phyloP scores from a whole-genome alignment of 2,797 vertebrate species.

The Paedocypris micromegethes region DNA sequence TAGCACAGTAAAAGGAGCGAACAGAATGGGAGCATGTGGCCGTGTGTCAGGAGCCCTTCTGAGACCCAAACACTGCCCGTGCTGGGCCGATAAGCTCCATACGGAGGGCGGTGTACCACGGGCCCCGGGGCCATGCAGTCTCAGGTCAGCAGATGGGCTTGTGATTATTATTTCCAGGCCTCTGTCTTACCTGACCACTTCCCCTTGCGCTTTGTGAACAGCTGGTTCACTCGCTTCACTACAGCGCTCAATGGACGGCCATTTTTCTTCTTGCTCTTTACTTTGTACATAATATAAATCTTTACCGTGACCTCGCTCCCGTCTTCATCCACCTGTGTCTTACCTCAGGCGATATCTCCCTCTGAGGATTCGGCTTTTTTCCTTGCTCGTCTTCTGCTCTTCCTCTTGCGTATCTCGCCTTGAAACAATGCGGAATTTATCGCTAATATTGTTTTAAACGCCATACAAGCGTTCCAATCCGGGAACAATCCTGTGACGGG shows the following conservation, averaged over 20 bases:
- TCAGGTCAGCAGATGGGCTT: constrained; percentile 96
- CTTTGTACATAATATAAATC: constrained; percentile 93
- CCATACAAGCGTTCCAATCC: not conserved
- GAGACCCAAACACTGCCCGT: constrained; percentile 64
- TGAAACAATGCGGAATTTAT: constrained; percentile 21
- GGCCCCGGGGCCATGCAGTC: constrained; percentile 84
- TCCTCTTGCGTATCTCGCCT: constrained; percentile 38
- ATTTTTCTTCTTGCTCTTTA: constrained; percentile 94
- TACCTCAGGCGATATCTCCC: constrained; percentile 81
- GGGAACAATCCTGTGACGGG: constrained; percentile 13
- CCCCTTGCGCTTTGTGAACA: constrained; percentile 87
- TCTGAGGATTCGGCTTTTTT: constrained; percentile 59
- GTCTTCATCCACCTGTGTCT: constrained; percentile 93
- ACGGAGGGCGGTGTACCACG: constrained; percentile 81
- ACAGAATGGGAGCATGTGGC: constrained; percentile 72
- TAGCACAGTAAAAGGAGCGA: constrained; percentile 43
- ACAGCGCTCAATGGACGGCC: constrained; percentile 76
- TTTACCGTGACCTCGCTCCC: constrained; percentile 87
- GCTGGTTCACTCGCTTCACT: constrained; percentile 92
- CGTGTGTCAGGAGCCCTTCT: constrained; percentile 77
- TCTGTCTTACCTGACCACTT: constrained; percentile 90
- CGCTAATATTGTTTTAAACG: not conserved
- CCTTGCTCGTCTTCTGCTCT: constrained; percentile 8
- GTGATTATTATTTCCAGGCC: constrained; percentile 91
- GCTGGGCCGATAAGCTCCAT: constrained; percentile 75